A percentile compares a stretch with the other conserved stretches of the same genome.
phyloP scores from a whole-genome alignment of 2,113 vertebrate genomes.

The Meleagris gallopavo region DNA sequence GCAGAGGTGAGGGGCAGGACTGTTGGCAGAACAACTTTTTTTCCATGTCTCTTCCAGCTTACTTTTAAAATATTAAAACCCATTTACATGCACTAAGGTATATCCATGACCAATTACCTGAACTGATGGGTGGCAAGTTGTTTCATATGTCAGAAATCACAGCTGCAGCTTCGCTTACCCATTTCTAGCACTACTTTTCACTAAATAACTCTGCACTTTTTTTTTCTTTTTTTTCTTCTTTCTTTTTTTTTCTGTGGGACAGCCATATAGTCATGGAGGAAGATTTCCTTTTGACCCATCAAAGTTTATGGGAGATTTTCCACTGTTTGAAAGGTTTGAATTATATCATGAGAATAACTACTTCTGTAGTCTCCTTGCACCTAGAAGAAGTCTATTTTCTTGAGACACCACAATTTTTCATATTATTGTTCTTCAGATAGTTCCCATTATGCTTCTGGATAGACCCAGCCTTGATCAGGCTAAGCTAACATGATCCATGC shows the following conservation, averaged over 20 bases:
- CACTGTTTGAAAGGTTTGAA: not conserved
- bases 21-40: not conserved
- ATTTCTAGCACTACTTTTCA: not conserved
- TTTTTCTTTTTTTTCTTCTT: not conserved
- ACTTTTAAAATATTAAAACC: not conserved
- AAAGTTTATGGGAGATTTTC: not conserved
- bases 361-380: not conserved
- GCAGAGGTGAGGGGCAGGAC: not conserved
- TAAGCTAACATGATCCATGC: rapidly evolving
- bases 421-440: not conserved
- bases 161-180: not conserved
- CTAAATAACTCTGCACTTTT: not conserved
- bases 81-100: not conserved
- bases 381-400: not conserved
- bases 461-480: not conserved
- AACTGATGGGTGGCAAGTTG: not conserved
- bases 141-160: not conserved
- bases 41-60: not conserved
- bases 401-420: not conserved
- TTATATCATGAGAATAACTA: not conserved
- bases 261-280: not conserved
- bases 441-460: not conserved
- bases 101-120: not conserved
- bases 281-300: not conserved
- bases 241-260: not conserved